These are phyloP conservation scores for Congeria kusceri DNA, from an alignment of 2,888 invertebrate genomes.

Conservation along the genomic window DNA sequence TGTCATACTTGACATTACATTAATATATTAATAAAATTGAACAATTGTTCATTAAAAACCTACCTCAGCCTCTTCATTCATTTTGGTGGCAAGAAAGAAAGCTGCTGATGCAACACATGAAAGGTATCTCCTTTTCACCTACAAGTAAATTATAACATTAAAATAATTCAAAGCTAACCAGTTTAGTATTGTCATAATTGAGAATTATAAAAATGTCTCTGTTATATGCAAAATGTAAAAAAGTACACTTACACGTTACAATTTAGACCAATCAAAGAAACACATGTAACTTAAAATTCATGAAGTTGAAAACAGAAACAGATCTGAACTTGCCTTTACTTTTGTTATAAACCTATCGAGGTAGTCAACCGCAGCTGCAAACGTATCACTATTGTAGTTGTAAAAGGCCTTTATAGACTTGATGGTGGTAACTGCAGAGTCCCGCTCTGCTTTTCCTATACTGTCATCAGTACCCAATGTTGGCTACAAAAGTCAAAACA, in stretches of 20 bases:
- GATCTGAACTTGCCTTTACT: slow-evolving; percentile 73
- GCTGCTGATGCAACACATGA: slow-evolving; percentile 80
- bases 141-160: slow-evolving; percentile 26
- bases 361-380: slow-evolving; percentile 76
- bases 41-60: too few species aligned
- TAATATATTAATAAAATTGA: too few species aligned
- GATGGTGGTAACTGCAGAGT: slow-evolving; percentile 78
- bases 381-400: slow-evolving; percentile 74
- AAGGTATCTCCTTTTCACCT: slow-evolving; percentile 76
- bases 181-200: too few species aligned
- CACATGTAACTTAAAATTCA: too few species aligned
- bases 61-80: slow-evolving; percentile 75
- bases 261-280: too few species aligned
- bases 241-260: too few species aligned
- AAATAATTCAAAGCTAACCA: too few species aligned
- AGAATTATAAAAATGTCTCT: background rate
- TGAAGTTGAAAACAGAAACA: too few species aligned
- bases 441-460: slow-evolving; percentile 65
- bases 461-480: slow-evolving; percentile 35
- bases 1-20: too few species aligned
- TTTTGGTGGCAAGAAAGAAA: slow-evolving; percentile 79
- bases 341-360: slow-evolving; percentile 79
- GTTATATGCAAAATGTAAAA: background rate
- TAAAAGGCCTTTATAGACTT: slow-evolving; percentile 81
- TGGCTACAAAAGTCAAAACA: slow-evolving; percentile 27